Base-by-base conservation (phyloP, 2,797 vertebrate species). In the Potorous gilbertii region DNA sequence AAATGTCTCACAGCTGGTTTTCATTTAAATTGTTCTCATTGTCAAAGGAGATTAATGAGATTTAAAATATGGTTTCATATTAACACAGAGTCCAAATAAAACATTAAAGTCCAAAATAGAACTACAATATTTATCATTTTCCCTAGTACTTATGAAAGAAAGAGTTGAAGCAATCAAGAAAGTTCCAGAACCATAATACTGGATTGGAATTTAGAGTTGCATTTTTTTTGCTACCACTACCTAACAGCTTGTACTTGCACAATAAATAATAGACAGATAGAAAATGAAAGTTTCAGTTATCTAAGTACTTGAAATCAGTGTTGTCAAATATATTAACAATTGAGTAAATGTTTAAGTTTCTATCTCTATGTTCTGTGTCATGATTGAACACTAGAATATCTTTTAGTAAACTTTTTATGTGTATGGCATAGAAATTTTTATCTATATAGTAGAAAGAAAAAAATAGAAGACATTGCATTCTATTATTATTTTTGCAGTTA, bases 81-180 rank as follows among this genome's bases (percentile, higher is more conserved):
- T 57, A 95, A 92, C 57, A 81, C 31, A 54, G 4, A 28, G 3
- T 62, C n/a, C n/a, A n/a, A n/a, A n/a, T n/a, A n/a, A n/a, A n/a
- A n/a, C n/a, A n/a, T 93, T 52, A 93, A 52, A 91, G 95, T 93
- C 92, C 46, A 94, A 55, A 34, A n/a, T 6, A 96, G 91, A 10
- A 74, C 92, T 57, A 21, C n/a, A 28, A 4, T 89, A 52, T 93
- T 55, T 96, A 95, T 94, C 93, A 31, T 62, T 62, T 31, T 62
- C 57, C 31, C 57, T 31, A 62, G 29, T 31, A 62, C 12, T 31
- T 62, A 62, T 62, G 57, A 34, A 62, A 62, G 12, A 31, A 31
- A 12, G 13, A 13, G 3, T 62, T 62, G 57, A 34, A 29, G 11
- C 0, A 62, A 13, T 62, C 11, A 12, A 62, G 10, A 62, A 62